Percentiles rank a stretch among this genome's conserved stretches.
Conservation (phyloP, 2,113 vertebrate genomes). For the Cercocebus atys region DNA sequence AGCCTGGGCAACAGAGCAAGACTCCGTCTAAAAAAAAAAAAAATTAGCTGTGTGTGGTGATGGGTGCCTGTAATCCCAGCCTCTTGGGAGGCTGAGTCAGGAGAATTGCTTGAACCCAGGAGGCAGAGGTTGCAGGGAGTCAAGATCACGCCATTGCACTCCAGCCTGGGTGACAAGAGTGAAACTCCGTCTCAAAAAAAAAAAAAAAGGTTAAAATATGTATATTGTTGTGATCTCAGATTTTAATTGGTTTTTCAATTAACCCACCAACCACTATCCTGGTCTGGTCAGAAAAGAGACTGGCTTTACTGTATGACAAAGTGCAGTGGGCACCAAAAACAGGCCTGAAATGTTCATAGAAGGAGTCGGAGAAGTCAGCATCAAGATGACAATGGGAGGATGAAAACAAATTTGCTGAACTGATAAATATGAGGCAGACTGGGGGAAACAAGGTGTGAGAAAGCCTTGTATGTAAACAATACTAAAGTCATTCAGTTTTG, state of each 20-base stretch:
- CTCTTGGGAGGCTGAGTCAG: too few relatives aligned
- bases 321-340: not conserved
- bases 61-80: not conserved
- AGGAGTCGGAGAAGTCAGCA: not conserved
- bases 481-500: not conserved
- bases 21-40: not conserved
- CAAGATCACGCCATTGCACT: accelerated
- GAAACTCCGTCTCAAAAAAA: too few relatives aligned
- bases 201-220: not conserved
- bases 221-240: not conserved
- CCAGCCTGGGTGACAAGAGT: too few relatives aligned
- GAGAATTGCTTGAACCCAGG: too few relatives aligned
- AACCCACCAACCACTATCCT: not conserved
- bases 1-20: too few relatives aligned
- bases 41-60: too few relatives aligned
- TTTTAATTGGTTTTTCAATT: conserved; percentile 21
- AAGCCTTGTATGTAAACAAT: not conserved
- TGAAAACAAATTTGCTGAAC: not conserved
- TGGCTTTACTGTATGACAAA: not conserved
- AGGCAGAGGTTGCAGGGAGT: too few relatives aligned
- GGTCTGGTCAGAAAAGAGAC: not conserved
- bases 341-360: not conserved
- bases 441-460: not conserved
- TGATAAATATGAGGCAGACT: not conserved
- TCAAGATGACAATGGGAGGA: not conserved